Percentiles rank a stretch among this genome's conserved stretches.
Conservation (phyloP, 2,113 vertebrate species). For the Gambusia holbrooki region DNA sequence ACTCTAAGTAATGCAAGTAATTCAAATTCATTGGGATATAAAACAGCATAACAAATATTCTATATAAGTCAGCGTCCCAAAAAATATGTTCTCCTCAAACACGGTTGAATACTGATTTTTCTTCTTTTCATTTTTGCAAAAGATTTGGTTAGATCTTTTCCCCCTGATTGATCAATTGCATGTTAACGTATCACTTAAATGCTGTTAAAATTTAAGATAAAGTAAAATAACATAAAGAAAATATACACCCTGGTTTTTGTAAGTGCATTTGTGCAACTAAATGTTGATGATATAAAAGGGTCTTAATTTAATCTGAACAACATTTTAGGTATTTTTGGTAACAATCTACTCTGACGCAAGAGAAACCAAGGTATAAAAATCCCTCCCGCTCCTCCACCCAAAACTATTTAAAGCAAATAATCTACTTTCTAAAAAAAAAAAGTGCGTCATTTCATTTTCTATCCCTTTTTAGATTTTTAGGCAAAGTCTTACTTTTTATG, state of each 20-base stretch:
- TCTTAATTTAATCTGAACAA: too few species aligned
- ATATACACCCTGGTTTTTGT: too few species aligned
- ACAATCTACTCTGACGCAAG: not conserved
- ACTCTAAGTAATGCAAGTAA: not conserved
- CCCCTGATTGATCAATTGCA: not conserved
- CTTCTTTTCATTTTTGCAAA: too few species aligned
- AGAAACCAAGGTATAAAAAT: not conserved
- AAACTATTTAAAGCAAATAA: too few species aligned
- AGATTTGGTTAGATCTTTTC: not conserved
- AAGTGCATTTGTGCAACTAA: too few species aligned
- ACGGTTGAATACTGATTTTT: not conserved
- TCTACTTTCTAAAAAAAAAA: not conserved
- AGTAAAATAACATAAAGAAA: too few species aligned
- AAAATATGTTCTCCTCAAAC: not conserved
- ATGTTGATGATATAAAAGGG: too few species aligned
- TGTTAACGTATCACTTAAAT: not conserved
- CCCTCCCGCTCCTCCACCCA: too few species aligned
- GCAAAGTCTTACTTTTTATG: not conserved
- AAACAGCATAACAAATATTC: too few species aligned
- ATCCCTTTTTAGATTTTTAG: not conserved
- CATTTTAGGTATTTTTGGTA: not conserved
- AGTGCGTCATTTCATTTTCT: not conserved
- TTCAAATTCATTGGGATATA: not conserved
- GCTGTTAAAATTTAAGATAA: too few species aligned
- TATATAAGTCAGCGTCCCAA: too few species aligned